Conservation (phyloP, 1,140 invertebrate genomes). For the Pteromalus puparum region DNA sequence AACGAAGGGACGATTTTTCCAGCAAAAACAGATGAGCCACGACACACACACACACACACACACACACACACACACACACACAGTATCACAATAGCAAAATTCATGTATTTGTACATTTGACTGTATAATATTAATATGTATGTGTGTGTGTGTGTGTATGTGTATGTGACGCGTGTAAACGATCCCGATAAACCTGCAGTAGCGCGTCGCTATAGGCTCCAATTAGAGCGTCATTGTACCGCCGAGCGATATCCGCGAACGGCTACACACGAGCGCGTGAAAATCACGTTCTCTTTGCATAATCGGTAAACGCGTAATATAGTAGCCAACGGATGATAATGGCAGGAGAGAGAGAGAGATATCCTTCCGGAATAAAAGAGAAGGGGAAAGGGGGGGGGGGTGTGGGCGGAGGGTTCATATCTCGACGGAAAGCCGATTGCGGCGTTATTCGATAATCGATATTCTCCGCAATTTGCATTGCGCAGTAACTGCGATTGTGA, state of each 20-base stretch:
- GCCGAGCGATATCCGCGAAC: neutral
- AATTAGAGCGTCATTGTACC: neutral
- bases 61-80: too few relatives aligned
- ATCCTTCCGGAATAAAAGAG: neutral
- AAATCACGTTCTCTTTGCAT: conserved; percentile 3
- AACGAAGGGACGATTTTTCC: neutral
- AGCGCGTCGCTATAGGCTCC: neutral
- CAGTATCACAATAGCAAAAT: neutral
- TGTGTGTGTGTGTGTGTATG: neutral
- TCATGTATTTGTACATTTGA: neutral
- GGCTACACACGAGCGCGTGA: neutral
- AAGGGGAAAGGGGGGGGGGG: too few relatives aligned
- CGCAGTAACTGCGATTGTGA: too few relatives aligned
- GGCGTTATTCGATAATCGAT: neutral
- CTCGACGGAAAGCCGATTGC: neutral
- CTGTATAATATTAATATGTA: neutral
- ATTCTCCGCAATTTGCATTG: neutral
- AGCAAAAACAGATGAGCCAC: neutral
- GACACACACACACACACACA: too few relatives aligned
- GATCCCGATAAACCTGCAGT: neutral
- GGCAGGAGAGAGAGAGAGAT: neutral
- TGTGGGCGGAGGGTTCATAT: too few relatives aligned
- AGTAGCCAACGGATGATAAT: neutral
- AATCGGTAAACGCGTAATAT: neutral
- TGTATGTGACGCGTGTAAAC: too few relatives aligned